Conservation (phyloP, 2,113 vertebrate species). For the Tretioscincus oriximinensis region DNA sequence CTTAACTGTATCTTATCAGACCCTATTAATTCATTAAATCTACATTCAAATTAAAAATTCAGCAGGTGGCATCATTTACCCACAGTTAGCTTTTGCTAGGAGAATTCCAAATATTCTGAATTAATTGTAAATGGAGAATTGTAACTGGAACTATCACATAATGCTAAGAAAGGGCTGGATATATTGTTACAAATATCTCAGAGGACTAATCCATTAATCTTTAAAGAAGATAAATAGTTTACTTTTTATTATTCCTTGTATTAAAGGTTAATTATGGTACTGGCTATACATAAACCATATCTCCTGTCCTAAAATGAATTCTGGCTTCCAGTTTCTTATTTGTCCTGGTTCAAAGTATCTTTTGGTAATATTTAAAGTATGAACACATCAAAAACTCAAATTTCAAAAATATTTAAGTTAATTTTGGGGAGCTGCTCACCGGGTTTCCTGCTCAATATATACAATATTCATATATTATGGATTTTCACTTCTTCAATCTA, state of each 20-base stretch:
- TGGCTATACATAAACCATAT: too few relatives aligned
- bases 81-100: constrained; percentile 36
- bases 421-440: too few relatives aligned
- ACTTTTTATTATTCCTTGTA: not conserved
- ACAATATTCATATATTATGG: too few relatives aligned
- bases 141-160: constrained; percentile 4
- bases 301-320: too few relatives aligned
- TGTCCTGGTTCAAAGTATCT: too few relatives aligned
- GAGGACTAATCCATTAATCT: not conserved
- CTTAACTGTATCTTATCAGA: too few relatives aligned
- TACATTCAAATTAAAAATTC: constrained; percentile 48
- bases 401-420: too few relatives aligned
- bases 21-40: constrained; percentile 28
- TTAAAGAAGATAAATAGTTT: not conserved
- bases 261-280: too few relatives aligned
- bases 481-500: too few relatives aligned
- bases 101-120: constrained; percentile 10
- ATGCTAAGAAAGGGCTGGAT: not conserved
- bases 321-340: not conserved
- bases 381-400: too few relatives aligned
- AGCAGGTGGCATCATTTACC: constrained; percentile 21
- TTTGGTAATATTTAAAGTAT: not conserved
- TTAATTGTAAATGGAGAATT: constrained; percentile 19
- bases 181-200: not conserved
- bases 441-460: too few relatives aligned